Evolutionary conservation across 2,113 vertebrate species (phyloP), one percentile per base, ranked within the genome.

Genomic region (Mixornis gularis): DNA sequence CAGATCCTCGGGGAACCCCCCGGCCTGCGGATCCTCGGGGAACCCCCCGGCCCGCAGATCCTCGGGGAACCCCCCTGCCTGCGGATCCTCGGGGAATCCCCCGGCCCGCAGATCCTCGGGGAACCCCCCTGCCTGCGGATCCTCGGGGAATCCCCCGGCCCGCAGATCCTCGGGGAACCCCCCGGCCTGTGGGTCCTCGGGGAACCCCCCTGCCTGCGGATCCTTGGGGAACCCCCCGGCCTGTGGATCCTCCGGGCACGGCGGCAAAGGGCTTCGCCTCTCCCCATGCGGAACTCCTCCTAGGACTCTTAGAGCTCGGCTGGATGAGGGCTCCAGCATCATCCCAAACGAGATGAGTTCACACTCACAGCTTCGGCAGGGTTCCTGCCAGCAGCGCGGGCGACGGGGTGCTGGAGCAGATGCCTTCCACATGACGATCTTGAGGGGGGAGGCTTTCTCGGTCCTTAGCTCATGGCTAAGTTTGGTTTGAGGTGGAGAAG

Each of bases 301-400:
- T 8, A 3, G 44, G 27, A 7, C 2, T 56, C 29, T 25, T 9
- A 14, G 20, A 49, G n/a, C 26, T 65, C 6, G 7, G n/a, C 46
- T 10, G 7, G 7, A 5, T 9, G 32, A 40, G 22, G 6, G 24
- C 34, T 60, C 55, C 71, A 7, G 63, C 48, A 2, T 18, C 3
- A 9, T 16, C 72, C 66, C 59, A 1, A 22, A 22, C 0, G 12
- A 16, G 22, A 58, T 25, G 63, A 14, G 13, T 6, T 76, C n/a
- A 0, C 17, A 7, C 15, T 16, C 49, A 2, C 17, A n/a, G 24
- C n/a, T 46, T 21, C 5, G 3, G 53, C 9, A 41, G 53, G 22
- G 13, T 29, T 20, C 19, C 43, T 32, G 60, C 51, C 74, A 7
- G 56, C 38, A 34, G 25, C 3, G 18, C 9, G 26, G 24, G 34